Evolutionary conservation across 2,797 vertebrate genomes (phyloP).

Genomic region (Takifugu rubripes): DNA sequence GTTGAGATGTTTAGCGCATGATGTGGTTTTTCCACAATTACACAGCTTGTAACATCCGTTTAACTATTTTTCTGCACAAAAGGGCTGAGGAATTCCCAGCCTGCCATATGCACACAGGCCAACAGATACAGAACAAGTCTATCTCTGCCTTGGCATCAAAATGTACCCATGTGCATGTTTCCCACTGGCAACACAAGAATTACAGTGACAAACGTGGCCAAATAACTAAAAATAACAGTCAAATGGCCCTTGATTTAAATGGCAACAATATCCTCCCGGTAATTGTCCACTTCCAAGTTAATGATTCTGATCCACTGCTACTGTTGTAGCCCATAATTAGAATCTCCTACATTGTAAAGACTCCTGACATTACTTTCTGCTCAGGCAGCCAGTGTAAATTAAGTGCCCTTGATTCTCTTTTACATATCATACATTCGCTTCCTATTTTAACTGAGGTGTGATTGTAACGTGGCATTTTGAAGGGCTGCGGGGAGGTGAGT

Average conservation of each 20-base stretch:
- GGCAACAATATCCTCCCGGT: neutral
- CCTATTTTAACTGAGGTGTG: constrained; percentile 42
- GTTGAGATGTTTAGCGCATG: no score
- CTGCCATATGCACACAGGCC: no score
- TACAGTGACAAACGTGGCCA: no score
- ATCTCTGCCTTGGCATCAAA: no score
- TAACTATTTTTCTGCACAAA: no score
- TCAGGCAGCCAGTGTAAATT: constrained; percentile 22
- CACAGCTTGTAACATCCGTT: no score
- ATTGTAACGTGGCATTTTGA: constrained; percentile 52
- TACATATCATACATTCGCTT: constrained; percentile 25
- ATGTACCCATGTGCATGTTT: no score
- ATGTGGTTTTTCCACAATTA: no score
- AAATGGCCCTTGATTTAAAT: neutral
- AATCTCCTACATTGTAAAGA: constrained; percentile 16
- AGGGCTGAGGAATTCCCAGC: no score
- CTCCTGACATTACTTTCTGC: constrained; percentile 10
- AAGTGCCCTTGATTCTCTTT: constrained; percentile 28
- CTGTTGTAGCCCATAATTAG: neutral
- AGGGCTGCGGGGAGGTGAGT: constrained; percentile 47
- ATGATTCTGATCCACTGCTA: neutral
- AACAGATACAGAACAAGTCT: no score
- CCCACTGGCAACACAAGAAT: no score
- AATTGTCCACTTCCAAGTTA: neutral
- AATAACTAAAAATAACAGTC: no score